Evolutionary conservation across 2,797 vertebrate species (phyloP).

Genomic region (Fistularia tabacaria): DNA sequence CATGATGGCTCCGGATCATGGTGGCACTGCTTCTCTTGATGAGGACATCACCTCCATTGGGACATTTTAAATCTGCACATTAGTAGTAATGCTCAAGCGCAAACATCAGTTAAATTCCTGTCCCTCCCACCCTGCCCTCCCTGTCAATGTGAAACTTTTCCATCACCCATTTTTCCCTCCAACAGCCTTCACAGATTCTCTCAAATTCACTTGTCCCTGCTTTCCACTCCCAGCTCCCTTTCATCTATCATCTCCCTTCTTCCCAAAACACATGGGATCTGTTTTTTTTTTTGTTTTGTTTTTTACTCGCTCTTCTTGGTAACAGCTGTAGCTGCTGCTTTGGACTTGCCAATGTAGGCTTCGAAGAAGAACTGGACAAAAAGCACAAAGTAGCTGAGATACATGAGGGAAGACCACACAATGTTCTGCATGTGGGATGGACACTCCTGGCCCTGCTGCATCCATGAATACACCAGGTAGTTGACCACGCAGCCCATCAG

Average conservation of each 20-base stretch:
- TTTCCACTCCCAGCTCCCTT: conserved; percentile 31
- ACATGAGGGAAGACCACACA: conserved; percentile 99
- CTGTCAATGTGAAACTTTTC: conserved; percentile 4
- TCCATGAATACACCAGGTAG: conserved; percentile 97
- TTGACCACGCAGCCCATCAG: conserved; percentile 94
- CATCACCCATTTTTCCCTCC: conserved; percentile 17
- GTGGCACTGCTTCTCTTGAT: conserved; percentile 39
- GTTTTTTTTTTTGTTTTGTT: neutral
- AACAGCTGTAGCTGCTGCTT: conserved; percentile 38
- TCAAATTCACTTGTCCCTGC: conserved; percentile 47
- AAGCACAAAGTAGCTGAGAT: conserved; percentile 99
- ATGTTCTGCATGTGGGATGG: conserved; percentile 96
- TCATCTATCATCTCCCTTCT: conserved; percentile 29
- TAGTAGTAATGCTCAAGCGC: conserved; percentile 67
- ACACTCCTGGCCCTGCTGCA: conserved; percentile 94
- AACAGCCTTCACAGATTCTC: conserved; percentile 14
- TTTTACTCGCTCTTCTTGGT: conserved; percentile 76
- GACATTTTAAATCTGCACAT: conserved; percentile 62
- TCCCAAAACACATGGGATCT: conserved; percentile 53
- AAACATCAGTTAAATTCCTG: conserved; percentile 36
- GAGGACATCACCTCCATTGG: conserved; percentile 32
- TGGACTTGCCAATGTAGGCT: conserved; percentile 89
- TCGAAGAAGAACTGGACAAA: conserved; percentile 98
- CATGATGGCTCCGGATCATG: conserved; percentile 56
- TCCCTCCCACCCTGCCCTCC: conserved; percentile 12